Evolutionary conservation across 2,113 vertebrate species (phyloP).

Genomic region (Phodopus roborovskii): DNA sequence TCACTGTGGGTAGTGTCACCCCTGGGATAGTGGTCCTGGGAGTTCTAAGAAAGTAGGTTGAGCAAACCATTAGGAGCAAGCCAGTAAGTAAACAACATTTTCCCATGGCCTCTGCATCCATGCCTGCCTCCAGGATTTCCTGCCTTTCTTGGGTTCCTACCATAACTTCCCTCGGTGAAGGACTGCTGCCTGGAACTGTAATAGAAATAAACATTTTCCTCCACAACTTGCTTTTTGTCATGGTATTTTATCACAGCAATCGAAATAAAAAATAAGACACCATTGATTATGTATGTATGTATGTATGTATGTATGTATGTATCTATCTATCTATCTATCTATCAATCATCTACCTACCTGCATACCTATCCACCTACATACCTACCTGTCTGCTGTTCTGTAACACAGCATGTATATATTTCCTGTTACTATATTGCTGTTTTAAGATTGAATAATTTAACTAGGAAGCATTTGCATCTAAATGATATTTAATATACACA

Average conservation of each 20-base stretch:
- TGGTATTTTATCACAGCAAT: background rate
- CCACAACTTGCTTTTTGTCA: background rate
- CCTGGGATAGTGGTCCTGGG: background rate
- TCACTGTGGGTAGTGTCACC: background rate
- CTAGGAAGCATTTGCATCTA: slow-evolving; percentile 4
- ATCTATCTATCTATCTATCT: background rate
- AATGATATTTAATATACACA: background rate
- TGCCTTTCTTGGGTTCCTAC: background rate
- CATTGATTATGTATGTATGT: background rate
- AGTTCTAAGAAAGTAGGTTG: background rate
- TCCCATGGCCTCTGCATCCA: background rate
- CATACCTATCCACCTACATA: background rate
- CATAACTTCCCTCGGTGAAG: background rate
- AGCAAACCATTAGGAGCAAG: background rate
- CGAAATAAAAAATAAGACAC: background rate
- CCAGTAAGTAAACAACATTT: background rate
- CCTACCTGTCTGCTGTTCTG: background rate
- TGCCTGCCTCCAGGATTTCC: background rate
- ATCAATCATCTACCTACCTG: background rate
- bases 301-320: background rate
- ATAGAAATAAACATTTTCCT: background rate
- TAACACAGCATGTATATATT: background rate
- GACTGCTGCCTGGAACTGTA: background rate
- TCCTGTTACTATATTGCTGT: background rate
- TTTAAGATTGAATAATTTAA: background rate